Evolutionary conservation across 1,140 invertebrate species (phyloP).

Genomic region (Drosophila paulistorum): DNA sequence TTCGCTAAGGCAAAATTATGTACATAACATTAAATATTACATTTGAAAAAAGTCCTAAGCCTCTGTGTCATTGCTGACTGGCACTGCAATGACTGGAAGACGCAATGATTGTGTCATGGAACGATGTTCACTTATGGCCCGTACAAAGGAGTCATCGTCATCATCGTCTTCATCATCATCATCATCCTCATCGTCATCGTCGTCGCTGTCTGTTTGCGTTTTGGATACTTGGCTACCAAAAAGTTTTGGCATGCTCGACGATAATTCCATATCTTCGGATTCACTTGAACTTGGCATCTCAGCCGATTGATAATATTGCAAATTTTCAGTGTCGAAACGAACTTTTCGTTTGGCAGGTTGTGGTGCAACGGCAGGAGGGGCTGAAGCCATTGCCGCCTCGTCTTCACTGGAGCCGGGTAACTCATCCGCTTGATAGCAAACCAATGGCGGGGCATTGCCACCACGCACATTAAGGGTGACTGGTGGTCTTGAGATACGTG

Average conservation of each 20-base stretch:
- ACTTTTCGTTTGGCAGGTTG: slow-evolving; percentile 63
- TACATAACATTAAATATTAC: slow-evolving; percentile 10
- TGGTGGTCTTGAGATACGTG: slow-evolving; percentile 41
- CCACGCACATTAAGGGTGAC: slow-evolving; percentile 58
- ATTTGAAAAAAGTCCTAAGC: slow-evolving; percentile 38
- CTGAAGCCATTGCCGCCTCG: slow-evolving; percentile 27
- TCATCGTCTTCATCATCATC: slow-evolving; percentile 44
- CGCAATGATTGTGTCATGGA: slow-evolving; percentile 63
- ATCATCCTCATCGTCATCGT: slow-evolving; percentile 45
- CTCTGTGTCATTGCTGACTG: slow-evolving; percentile 39
- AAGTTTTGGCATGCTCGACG: slow-evolving; percentile 46
- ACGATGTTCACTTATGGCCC: slow-evolving; percentile 67
- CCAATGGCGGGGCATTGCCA: slow-evolving; percentile 48
- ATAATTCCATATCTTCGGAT: slow-evolving; percentile 42
- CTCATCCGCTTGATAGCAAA: slow-evolving; percentile 59
- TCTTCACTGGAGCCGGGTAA: slow-evolving; percentile 59
- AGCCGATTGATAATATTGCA: slow-evolving; percentile 74
- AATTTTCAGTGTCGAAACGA: slow-evolving; percentile 71
- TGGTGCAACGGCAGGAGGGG: slow-evolving; percentile 30
- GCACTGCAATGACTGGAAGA: slow-evolving; percentile 26
- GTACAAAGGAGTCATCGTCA: slow-evolving; percentile 30
- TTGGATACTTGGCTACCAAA: slow-evolving; percentile 56
- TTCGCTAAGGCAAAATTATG: slow-evolving; percentile 58
- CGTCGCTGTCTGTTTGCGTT: slow-evolving; percentile 47
- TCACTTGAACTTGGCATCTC: slow-evolving; percentile 58